These are phyloP conservation scores for Eudasyphora cyanicolor DNA, from an alignment of 2,888 invertebrate species.

Conservation along the genomic window DNA sequence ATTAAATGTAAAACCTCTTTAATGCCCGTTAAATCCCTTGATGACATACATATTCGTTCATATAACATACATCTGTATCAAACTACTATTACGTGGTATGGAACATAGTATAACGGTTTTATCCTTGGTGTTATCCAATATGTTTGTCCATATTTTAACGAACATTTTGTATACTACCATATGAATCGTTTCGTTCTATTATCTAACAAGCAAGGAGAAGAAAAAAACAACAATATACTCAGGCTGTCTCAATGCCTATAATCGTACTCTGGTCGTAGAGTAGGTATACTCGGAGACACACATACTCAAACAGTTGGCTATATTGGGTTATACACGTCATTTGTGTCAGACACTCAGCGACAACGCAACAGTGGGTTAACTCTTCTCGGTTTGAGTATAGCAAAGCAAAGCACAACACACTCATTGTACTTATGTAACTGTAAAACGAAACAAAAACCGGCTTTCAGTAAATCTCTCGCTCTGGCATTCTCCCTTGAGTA, in stretches of 20 bases:
- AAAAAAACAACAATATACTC: not conserved
- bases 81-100: no score
- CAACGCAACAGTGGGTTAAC: not conserved
- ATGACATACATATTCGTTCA: no score
- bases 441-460: slow-evolving; percentile 7
- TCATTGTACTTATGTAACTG: slow-evolving; percentile 22
- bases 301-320: no score
- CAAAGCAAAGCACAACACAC: not conserved
- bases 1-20: no score
- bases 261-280: not conserved
- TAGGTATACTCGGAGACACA: no score
- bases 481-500: no score
- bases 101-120: not conserved
- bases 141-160: not conserved
- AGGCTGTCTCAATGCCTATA: not conserved
- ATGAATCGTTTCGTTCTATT: slow-evolving; percentile 40
- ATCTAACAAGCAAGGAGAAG: slow-evolving; percentile 39
- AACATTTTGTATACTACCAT: not conserved
- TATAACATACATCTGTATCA: no score
- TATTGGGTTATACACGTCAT: not conserved
- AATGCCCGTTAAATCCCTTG: no score
- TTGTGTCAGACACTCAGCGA: not conserved
- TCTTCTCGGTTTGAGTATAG: not conserved
- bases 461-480: slow-evolving; percentile 1
- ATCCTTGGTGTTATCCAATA: slow-evolving; percentile 1